Conservation (phyloP, 1,140 invertebrate species). For the Oreohelix idahoensis region DNA sequence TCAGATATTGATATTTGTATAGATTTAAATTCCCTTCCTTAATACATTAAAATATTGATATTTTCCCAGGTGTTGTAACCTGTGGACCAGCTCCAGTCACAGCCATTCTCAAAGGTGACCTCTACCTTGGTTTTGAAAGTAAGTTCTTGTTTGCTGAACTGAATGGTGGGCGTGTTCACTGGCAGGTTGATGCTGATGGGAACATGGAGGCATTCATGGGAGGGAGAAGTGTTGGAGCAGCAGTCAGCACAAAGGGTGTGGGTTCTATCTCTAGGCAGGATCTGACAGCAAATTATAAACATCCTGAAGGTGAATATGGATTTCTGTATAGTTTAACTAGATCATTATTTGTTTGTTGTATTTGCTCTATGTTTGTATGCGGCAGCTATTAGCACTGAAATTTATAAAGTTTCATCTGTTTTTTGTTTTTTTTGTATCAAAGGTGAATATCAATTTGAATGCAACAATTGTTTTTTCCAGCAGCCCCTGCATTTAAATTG, state of each 20-base stretch:
- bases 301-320: conserved; percentile 54
- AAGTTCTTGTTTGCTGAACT: conserved; percentile 89
- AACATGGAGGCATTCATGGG: conserved; percentile 60
- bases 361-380: no score
- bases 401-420: neutral
- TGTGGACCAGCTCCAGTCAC: conserved; percentile 84
- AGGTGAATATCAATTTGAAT: neutral
- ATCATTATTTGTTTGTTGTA: no score
- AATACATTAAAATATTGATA: neutral
- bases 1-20: no score
- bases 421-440: neutral
- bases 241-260: conserved; percentile 66
- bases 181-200: conserved; percentile 62
- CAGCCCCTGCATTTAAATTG: no score
- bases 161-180: conserved; percentile 57
- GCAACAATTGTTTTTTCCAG: no score
- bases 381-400: no score
- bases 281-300: conserved; percentile 62
- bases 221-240: conserved; percentile 56
- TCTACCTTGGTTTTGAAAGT: conserved; percentile 85
- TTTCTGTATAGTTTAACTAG: no score
- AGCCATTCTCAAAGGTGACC: conserved; percentile 87
- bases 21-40: neutral
- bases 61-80: conserved; percentile 77
- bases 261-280: conserved; percentile 65